Base-by-base conservation (phyloP, 1,140 invertebrate species). In the Drosophila elegans region DNA sequence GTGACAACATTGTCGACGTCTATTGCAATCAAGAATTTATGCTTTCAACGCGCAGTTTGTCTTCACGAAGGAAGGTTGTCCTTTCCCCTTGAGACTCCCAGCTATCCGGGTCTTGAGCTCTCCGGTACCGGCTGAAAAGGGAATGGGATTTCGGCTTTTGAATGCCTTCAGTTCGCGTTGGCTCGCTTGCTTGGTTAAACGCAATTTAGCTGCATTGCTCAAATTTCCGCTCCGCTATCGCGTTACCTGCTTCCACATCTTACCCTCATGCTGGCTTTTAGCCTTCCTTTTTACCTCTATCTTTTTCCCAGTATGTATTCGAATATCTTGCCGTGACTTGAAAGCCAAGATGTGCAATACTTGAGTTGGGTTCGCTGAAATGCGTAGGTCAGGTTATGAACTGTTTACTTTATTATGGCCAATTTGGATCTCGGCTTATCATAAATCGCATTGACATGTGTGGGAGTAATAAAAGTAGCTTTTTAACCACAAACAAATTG, bases 11-110 rank as follows among this genome's bases (percentile, higher is more conserved):
- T 71, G 67, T 71, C 69, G 59, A 76, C 71, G 67, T 79, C 78
- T 86, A 82, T 82, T 88, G 83, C 83, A 88, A 88, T 89, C 83
- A 89, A 88, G 79, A 88, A 88, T 88, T 88, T 88, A 88, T 88
- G 84, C 74, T 89, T 83, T 89, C 76, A 68, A 39, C 68, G 60
- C 72, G 53, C 72, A 79, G 79, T 88, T 71, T 86, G 75, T 69
- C 83, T 79, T 79, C 38, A 29, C 55, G 54, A 57, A 38, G 16
- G 51, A 34, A 44, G 57, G 63, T 66, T 52, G 41, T 41, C 45
- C 34, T 27, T 11, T 21, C 25, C 10, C 38, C 21, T 10, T 16
- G 63, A 38, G 39, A 21, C 36, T 59, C 3, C 48, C 29, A 16
- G 49, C 49, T 7, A 16, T 59, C 27, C 46, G 44, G 36, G 36